These are phyloP conservation scores for Neotoma lepida DNA, from an alignment of 2,113 vertebrate genomes.

Conservation along the genomic window DNA sequence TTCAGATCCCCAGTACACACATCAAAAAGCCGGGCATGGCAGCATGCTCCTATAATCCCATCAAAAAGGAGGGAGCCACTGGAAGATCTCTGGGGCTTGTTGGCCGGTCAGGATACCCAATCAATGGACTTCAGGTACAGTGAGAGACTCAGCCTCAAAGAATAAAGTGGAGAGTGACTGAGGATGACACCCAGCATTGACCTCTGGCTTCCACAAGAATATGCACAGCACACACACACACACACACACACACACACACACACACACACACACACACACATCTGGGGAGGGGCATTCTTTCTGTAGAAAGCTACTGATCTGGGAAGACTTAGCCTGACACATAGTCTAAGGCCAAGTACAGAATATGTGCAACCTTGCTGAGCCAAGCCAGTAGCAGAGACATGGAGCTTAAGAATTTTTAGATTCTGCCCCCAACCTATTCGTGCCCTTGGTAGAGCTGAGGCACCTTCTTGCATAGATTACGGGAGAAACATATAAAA, in stretches of 20 bases:
- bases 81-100: background rate
- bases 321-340: background rate
- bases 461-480: background rate
- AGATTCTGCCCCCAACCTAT: background rate
- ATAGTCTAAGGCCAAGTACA: fast-evolving
- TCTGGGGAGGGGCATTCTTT: background rate
- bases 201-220: background rate
- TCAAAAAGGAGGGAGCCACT: background rate
- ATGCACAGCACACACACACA: background rate
- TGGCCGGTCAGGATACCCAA: background rate
- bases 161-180: background rate
- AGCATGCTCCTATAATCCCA: background rate
- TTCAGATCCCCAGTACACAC: background rate
- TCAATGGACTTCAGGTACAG: background rate
- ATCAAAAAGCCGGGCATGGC: too few relatives aligned
- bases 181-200: background rate
- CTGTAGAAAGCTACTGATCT: background rate
- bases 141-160: background rate
- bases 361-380: background rate
- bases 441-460: too few relatives aligned
- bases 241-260: background rate
- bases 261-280: background rate
- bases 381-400: background rate
- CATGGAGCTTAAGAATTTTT: background rate
- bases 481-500: background rate